Conservation (phyloP, 2,113 vertebrate species). For the Falco punctatus region DNA sequence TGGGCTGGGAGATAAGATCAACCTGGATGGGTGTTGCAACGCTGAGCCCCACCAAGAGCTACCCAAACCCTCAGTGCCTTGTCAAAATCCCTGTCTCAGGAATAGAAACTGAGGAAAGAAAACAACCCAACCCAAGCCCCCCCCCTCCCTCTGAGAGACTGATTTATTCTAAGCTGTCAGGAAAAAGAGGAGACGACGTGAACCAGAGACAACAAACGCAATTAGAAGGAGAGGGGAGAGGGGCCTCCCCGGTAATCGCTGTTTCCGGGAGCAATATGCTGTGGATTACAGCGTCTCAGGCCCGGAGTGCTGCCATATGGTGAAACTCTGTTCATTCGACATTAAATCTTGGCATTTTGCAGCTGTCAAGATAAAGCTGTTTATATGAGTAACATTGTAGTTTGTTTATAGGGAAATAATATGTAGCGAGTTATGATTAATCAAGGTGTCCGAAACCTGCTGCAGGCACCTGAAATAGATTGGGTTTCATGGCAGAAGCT, state of each 20-base stretch:
- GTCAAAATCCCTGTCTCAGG: background rate
- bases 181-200: background rate
- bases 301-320: slow-evolving; percentile 78
- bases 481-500: slow-evolving; percentile 45
- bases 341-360: slow-evolving; percentile 84
- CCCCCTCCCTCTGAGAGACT: background rate
- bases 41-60: background rate
- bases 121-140: background rate
- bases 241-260: slow-evolving; percentile 50
- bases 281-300: slow-evolving; percentile 70
- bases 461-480: slow-evolving; percentile 54
- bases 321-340: slow-evolving; percentile 70
- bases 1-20: background rate
- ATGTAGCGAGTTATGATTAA: slow-evolving; percentile 78
- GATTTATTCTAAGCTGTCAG: background rate
- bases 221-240: slow-evolving; percentile 23
- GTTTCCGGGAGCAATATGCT: slow-evolving; percentile 70
- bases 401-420: slow-evolving; percentile 85
- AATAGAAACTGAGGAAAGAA: background rate
- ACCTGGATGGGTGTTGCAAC: background rate
- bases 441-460: slow-evolving; percentile 79
- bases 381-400: slow-evolving; percentile 78
- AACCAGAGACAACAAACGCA: background rate
- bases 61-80: background rate
- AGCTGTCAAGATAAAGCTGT: slow-evolving; percentile 82